Base-by-base conservation (phyloP, 1,140 invertebrate species). In the Brachionus plicatilis region DNA sequence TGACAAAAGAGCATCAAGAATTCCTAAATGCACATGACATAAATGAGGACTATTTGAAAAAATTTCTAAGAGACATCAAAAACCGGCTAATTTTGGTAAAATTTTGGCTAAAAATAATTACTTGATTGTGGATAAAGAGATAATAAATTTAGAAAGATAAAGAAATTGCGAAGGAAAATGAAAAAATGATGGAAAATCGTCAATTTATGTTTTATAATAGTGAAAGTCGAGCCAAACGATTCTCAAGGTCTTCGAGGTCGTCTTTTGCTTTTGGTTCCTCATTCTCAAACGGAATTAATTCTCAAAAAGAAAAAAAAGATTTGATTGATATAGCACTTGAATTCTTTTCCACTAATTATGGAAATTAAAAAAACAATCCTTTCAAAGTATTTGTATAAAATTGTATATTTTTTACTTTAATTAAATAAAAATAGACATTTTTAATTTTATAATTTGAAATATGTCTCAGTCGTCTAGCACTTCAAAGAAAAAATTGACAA, bases 151-250 rank as follows among this genome's bases (percentile, higher is more conserved):
- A 72, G 68, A 72, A 72, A 72, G 37, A 20, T 12, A 41, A 43
- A 41, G 29, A 37, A 41, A 72, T 43, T 12, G 17, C 17, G 0
- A 72, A 72, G 17, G 68, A 72, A 43, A 72, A 72, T 43, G 68
- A 72, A 72, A 72, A 72, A 43, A 45, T 72, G 68, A 72, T 72
- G 68, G 68, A 72, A 43, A 72, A 72, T 72, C 68, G 68, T 24
- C 68, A 72, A 72, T 72, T 72, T 43, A 41, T 72, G 68, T 72
- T 72, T 43, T 41, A 72, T 41, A 72, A 72, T 43, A 43, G 41
- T 41, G 68, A 72, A 41, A 20, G n/a, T 41, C 7, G n/a, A 20
- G 14, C 33, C 12, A 72, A 72, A 72, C 12, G 68, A 43, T 43
- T 72, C 8, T 72, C 68, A 2, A 45, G 68, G 9, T 72, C 68